Base-by-base conservation (phyloP, 2,888 invertebrate species). In the Cataglyphis rosenhaueri region DNA sequence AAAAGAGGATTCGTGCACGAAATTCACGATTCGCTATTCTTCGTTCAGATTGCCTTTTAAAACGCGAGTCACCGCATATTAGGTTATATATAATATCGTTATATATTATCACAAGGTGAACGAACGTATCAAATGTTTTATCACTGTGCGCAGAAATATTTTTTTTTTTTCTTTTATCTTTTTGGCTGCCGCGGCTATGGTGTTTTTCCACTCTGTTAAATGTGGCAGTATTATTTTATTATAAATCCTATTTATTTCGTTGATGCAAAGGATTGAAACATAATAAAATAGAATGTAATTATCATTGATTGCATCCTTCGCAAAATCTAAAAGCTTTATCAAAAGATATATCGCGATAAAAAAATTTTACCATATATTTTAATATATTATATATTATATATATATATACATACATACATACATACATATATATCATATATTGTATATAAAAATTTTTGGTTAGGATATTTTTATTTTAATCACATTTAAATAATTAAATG, bases 151-250 rank as follows among this genome's bases (percentile, higher is more conserved):
- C 78, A 82, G 84, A 87, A 82, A 70, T 87, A 32, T 44, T 29
- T 62, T 71, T 64, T 61, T 21, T 21, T 70, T 55, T 64, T 68
- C 75, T 66, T 79, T 59, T 32, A 44, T 68, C 35, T 41, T 68
- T 61, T 29, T 44, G 12, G 18, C 32, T 6, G 6, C 55, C 57
- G 38, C 25, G 55, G 21, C 48, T 41, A n/a, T 12, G 44, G 81
- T 71, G 79, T 87, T 88, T 89, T 89, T 88, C 83, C 86, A 84
- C 88, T 89, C 86, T 86, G 88, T 90, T 89, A 86, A 88, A 55
- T 87, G 82, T 21, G 21, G 21, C 70, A 61, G 32, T 10, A 32
- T 29, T 44, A 62, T 85, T 87, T 78, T 70, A 35, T 35, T 35
- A 6, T 35, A 76, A 82, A 85, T 81, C 32, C 29, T 76, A 62